Conservation (phyloP, 2,888 invertebrate genomes). For the Himalopsyche anomala region DNA sequence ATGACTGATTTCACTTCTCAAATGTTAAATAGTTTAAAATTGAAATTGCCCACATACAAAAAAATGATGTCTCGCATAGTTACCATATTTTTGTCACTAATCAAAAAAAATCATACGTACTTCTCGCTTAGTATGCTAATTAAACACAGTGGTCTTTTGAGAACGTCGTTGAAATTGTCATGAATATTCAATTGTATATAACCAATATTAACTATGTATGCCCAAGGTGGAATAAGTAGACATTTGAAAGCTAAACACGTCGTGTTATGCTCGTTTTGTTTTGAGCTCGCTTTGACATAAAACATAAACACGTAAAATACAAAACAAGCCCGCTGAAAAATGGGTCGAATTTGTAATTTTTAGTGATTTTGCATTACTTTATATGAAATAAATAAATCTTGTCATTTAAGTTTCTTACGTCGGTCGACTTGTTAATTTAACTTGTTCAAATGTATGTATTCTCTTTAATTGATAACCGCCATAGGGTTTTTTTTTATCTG, state of each 20-base stretch:
- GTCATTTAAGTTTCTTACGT: background rate
- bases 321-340: conserved; percentile 14
- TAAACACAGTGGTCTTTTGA: background rate
- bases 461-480: too few relatives aligned
- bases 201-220: background rate
- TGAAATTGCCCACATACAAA: too few relatives aligned
- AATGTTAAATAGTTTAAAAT: too few relatives aligned
- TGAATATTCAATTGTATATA: conserved; percentile 14
- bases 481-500: too few relatives aligned
- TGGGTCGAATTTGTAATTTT: conserved; percentile 25
- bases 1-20: too few relatives aligned
- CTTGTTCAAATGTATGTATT: too few relatives aligned
- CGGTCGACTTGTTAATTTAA: too few relatives aligned
- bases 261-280: background rate
- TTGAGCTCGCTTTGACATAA: background rate
- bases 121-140: background rate
- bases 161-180: background rate
- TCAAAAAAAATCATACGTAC: background rate
- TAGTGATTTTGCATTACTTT: background rate
- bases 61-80: background rate
- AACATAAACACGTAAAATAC: background rate
- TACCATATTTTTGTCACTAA: background rate
- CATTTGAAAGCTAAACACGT: conserved; percentile 20
- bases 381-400: conserved; percentile 9
- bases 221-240: background rate